A percentile compares a stretch with the other conserved stretches of the same genome.
phyloP scores from a whole-genome alignment of 2,113 vertebrate species.

The Irena cyanogastra region DNA sequence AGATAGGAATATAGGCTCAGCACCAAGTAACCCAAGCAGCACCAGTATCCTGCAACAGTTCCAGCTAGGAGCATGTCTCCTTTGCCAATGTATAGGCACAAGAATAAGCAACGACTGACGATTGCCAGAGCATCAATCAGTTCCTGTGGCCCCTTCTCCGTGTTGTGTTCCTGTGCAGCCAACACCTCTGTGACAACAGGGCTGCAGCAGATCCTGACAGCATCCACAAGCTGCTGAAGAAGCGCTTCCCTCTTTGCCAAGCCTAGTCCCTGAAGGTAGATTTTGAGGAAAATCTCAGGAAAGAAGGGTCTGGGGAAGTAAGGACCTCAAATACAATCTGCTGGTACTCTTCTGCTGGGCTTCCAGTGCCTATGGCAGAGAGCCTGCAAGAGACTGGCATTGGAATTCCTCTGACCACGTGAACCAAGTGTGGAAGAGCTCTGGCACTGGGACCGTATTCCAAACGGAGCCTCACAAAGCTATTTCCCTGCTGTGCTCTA shows the following conservation, averaged over 20 bases:
- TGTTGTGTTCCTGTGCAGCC: not conserved
- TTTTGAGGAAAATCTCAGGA: not conserved
- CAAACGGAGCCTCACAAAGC: not conserved
- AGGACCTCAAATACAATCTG: not conserved
- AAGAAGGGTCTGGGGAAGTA: not conserved
- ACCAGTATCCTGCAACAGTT: not conserved
- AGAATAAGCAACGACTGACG: accelerated
- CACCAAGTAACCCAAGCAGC: not conserved
- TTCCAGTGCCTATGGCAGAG: not conserved
- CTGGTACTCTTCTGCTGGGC: not conserved
- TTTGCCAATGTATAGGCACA: not conserved
- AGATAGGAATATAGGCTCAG: not conserved
- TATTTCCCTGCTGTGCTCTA: not conserved
- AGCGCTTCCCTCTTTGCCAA: not conserved
- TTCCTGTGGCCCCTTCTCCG: not conserved
- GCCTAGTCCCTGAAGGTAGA: not conserved
- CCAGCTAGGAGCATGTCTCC: not conserved
- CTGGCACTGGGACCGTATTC: not conserved
- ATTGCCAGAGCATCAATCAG: not conserved
- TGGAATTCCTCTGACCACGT: not conserved
- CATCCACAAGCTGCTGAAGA: not conserved
- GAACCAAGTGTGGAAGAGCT: not conserved
- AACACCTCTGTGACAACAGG: not conserved
- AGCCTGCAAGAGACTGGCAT: not conserved
- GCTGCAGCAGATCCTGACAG: not conserved